Evolutionary conservation across 2,797 vertebrate genomes (phyloP).

Genomic region (Sebastolobus altivelis): DNA sequence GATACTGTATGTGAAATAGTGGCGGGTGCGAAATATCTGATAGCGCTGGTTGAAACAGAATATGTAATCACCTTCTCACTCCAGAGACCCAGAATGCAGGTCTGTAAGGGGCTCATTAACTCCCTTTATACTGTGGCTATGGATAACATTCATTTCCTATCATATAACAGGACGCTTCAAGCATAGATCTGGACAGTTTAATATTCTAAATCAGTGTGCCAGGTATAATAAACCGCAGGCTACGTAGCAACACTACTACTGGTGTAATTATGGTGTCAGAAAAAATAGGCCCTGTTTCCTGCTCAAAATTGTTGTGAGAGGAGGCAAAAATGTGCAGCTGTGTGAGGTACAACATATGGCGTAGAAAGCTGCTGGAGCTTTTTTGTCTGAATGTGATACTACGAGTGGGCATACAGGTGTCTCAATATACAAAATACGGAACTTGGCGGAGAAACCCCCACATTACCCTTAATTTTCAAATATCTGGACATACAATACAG

Average conservation of each 20-base stretch:
- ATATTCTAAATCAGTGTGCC: not conserved
- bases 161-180: not conserved
- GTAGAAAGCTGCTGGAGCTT: not conserved
- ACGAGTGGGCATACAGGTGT: not conserved
- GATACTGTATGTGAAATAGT: not conserved
- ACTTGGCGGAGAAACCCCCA: not conserved
- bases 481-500: not conserved
- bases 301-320: not conserved
- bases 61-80: not conserved
- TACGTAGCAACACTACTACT: not conserved
- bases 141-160: slow-evolving; percentile 4
- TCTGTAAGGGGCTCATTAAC: slow-evolving; percentile 16
- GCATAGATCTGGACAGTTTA: not conserved
- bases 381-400: not conserved
- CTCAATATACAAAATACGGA: not conserved
- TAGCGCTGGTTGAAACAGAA: slow-evolving; percentile 13
- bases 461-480: not conserved
- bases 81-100: not conserved
- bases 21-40: not conserved
- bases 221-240: not conserved
- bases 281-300: not conserved
- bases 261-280: accelerated
- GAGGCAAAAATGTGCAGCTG: not conserved
- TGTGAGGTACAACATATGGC: not conserved
- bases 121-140: not conserved